phyloP scores from a whole-genome alignment of 2,888 invertebrate species.

The Chorisops tibialis region DNA sequence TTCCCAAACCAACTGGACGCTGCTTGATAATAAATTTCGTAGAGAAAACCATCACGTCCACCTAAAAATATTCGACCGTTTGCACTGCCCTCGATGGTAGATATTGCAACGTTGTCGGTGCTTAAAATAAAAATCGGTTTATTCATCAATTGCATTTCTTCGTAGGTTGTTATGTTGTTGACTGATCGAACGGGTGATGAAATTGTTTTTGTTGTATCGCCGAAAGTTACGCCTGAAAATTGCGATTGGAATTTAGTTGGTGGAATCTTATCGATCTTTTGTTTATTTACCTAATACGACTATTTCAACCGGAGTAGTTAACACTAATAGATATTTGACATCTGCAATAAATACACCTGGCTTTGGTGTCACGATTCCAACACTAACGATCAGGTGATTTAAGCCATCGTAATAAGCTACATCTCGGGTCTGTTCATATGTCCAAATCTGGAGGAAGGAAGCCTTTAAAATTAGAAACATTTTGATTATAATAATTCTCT shows the following conservation, averaged over 20 bases:
- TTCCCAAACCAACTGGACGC: constrained; percentile 92
- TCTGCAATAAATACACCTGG: constrained; percentile 83
- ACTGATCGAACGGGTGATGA: constrained; percentile 39
- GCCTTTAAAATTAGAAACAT: not conserved
- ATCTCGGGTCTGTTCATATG: constrained; percentile 92
- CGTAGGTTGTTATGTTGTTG: constrained; percentile 44
- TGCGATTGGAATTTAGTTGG: too few species aligned
- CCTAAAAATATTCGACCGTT: constrained; percentile 92
- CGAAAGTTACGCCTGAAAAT: constrained; percentile 46
- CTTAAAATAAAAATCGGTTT: constrained; percentile 92
- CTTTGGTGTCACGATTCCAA: constrained; percentile 86
- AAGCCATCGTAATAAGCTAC: constrained; percentile 96
- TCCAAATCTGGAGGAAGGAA: constrained; percentile 63
- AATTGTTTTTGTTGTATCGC: constrained; percentile 42
- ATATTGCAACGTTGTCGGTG: constrained; percentile 83
- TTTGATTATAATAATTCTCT: constrained; percentile 16
- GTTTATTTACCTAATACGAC: constrained; percentile 56
- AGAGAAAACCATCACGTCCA: constrained; percentile 89
- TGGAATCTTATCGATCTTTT: not conserved
- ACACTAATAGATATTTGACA: constrained; percentile 84
- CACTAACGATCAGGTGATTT: constrained; percentile 89
- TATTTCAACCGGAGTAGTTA: constrained; percentile 94
- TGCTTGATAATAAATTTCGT: constrained; percentile 92
- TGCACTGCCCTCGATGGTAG: constrained; percentile 74
- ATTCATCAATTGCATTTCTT: constrained; percentile 86